phyloP scores from a whole-genome alignment of 2,888 invertebrate genomes.

The Petrophora chlorosata region DNA sequence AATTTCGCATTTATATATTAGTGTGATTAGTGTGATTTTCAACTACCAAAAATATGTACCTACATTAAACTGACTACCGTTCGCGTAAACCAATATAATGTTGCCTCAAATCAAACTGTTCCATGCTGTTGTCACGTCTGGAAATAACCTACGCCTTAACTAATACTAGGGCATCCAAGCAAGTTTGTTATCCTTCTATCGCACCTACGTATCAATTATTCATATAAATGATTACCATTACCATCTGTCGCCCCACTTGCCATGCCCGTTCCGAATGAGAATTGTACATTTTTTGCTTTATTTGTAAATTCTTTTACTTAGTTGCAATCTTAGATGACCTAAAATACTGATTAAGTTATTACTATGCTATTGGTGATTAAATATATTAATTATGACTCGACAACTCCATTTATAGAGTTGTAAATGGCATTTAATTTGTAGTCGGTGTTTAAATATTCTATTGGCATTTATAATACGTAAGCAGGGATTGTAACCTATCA shows the following conservation, averaged over 20 bases:
- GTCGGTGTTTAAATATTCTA: neutral
- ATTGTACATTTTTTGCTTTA: constrained; percentile 4
- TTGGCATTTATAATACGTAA: neutral
- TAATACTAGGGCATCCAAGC: neutral
- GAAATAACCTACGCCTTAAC: neutral
- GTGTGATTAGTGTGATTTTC: no score
- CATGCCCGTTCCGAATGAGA: neutral
- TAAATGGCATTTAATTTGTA: neutral
- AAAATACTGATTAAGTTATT: constrained; percentile 12
- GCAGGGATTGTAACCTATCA: no score
- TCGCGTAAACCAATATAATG: no score
- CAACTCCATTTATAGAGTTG: neutral
- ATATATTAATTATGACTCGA: neutral
- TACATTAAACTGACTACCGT: no score
- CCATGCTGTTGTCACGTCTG: no score
- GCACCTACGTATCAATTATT: constrained; percentile 9
- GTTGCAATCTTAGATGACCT: constrained; percentile 14
- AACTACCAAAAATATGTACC: no score
- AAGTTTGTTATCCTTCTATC: neutral
- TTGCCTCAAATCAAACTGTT: no score
- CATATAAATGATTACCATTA: constrained; percentile 17
- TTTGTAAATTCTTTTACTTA: constrained; percentile 11
- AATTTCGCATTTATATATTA: no score
- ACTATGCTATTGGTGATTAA: neutral
- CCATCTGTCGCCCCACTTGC: constrained; percentile 4